These are phyloP conservation scores for Gasterosteus aculeatus DNA, from an alignment of 2,113 vertebrate species.

Conservation along the genomic window DNA sequence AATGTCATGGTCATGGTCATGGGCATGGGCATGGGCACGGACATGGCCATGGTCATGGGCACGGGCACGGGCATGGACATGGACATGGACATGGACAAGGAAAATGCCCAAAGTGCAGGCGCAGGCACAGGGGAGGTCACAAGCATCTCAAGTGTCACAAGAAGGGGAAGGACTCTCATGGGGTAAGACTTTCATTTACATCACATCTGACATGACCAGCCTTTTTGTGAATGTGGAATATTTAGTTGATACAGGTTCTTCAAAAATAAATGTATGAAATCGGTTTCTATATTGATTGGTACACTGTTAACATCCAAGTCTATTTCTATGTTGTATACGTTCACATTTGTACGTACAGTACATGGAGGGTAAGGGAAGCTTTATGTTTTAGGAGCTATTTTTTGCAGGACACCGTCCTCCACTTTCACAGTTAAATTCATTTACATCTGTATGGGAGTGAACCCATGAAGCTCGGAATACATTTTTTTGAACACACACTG, in stretches of 20 bases:
- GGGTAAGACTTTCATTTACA: constrained; percentile 45
- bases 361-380: neutral
- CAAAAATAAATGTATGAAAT: neutral
- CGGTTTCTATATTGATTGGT: neutral
- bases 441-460: neutral
- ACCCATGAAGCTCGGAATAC: neutral
- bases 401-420: neutral
- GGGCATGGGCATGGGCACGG: neutral
- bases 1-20: neutral
- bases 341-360: neutral
- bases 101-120: neutral
- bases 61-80: neutral
- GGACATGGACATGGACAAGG: neutral
- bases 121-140: constrained; percentile 40
- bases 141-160: constrained; percentile 64
- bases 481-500: neutral
- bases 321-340: no score
- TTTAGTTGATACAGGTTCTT: neutral
- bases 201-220: neutral
- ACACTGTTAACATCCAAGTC: neutral
- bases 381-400: neutral
- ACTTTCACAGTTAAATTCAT: no score
- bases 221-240: neutral
- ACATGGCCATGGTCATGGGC: neutral
- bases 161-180: constrained; percentile 54